Conservation (phyloP, 2,113 vertebrate genomes). For the Polyodon spathula region DNA sequence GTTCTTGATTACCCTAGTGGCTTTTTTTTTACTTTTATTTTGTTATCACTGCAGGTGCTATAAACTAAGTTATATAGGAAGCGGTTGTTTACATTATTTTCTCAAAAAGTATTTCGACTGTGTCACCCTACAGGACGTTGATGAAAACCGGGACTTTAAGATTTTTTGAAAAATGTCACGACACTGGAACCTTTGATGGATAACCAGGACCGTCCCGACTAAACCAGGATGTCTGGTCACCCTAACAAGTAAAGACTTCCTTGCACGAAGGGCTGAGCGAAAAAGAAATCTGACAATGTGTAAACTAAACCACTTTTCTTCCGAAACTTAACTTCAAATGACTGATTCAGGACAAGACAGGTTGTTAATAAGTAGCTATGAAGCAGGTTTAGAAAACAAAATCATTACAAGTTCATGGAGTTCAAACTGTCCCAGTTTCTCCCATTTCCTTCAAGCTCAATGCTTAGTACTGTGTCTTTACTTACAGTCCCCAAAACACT, state of each 20-base stretch:
- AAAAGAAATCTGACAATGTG: neutral
- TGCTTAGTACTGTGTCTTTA: too few species aligned
- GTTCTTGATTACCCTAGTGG: too few species aligned
- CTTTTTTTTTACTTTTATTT: too few species aligned
- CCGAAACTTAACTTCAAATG: constrained; percentile 6
- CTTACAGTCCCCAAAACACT: too few species aligned
- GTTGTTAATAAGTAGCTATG: neutral
- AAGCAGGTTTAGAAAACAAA: neutral
- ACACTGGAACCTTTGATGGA: too few species aligned
- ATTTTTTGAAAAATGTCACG: too few species aligned
- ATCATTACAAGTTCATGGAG: neutral
- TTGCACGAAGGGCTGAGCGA: constrained; percentile 21
- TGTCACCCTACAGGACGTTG: too few species aligned
- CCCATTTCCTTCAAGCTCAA: neutral
- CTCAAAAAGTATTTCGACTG: too few species aligned
- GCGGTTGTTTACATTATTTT: too few species aligned
- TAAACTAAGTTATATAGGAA: too few species aligned
- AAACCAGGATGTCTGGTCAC: constrained; percentile 16
- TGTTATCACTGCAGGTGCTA: too few species aligned
- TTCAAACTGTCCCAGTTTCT: neutral
- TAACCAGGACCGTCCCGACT: neutral
- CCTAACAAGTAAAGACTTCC: constrained; percentile 14
- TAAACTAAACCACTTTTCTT: neutral
- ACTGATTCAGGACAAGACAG: constrained; percentile 2
- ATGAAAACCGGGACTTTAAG: too few species aligned